phyloP scores from a whole-genome alignment of 2,797 vertebrate genomes.

The Potorous gilbertii region DNA sequence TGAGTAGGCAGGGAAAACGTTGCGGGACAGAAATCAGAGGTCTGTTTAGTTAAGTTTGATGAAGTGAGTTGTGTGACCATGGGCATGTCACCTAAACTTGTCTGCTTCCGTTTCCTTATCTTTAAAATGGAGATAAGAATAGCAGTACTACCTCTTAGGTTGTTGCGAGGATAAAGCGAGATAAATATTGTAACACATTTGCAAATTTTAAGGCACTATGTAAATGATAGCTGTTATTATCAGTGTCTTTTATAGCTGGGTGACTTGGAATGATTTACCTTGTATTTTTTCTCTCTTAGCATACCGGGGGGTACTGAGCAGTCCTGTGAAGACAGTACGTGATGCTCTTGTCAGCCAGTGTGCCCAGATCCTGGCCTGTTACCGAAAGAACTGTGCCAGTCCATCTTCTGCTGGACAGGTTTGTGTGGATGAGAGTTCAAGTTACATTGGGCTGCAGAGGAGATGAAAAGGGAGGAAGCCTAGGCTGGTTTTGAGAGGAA shows the following conservation, averaged over 20 bases:
- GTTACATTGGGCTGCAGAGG: neutral
- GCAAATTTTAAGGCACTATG: neutral
- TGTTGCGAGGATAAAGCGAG: neutral
- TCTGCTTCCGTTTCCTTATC: neutral
- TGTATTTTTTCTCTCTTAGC: conserved; percentile 83
- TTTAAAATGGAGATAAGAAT: neutral
- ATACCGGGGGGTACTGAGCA: conserved; percentile 92
- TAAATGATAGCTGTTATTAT: neutral
- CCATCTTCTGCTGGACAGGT: conserved; percentile 99
- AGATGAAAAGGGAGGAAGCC: conserved; percentile 8
- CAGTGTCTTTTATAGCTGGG: neutral
- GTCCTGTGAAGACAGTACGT: conserved; percentile 94
- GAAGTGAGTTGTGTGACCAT: neutral
- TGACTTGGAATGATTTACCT: conserved; percentile 13
- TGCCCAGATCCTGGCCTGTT: conserved; percentile 98
- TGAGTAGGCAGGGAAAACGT: neutral
- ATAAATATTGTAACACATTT: neutral
- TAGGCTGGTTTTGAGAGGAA: conserved; percentile 32
- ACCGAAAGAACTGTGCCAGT: conserved; percentile 98
- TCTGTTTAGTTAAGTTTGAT: neutral
- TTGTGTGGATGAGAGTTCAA: conserved; percentile 20
- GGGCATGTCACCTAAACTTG: neutral
- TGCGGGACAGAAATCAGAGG: neutral
- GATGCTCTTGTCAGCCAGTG: conserved; percentile 95
- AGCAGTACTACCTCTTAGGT: neutral